Percentiles rank a stretch among this genome's conserved stretches.
These are phyloP conservation scores for Pyrrhopygopsis socrates DNA, from an alignment of 2,888 invertebrate species.

Conservation along the genomic window DNA sequence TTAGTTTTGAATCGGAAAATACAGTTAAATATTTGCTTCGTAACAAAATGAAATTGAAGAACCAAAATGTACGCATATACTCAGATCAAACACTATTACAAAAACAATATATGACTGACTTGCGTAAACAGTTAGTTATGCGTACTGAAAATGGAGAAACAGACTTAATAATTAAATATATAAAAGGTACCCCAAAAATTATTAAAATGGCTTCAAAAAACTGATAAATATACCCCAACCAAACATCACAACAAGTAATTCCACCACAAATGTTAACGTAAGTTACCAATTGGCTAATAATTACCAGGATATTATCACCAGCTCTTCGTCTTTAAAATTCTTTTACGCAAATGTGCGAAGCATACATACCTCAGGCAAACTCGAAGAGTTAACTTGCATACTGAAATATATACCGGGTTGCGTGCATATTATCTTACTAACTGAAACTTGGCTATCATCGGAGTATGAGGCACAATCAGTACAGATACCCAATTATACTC, in stretches of 20 bases:
- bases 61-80: too few species aligned
- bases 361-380: slow-evolving; percentile 72
- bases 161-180: too few species aligned
- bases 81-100: slow-evolving; percentile 81
- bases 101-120: slow-evolving; percentile 65
- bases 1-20: too few species aligned
- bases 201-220: neutral
- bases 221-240: neutral
- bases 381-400: slow-evolving; percentile 77
- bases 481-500: slow-evolving; percentile 44
- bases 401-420: slow-evolving; percentile 43
- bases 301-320: neutral
- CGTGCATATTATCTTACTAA: slow-evolving; percentile 61
- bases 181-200: slow-evolving; percentile 16
- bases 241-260: neutral
- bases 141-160: slow-evolving; percentile 25
- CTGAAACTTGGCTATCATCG: slow-evolving; percentile 70
- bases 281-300: neutral
- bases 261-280: neutral
- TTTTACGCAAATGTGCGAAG: slow-evolving; percentile 58
- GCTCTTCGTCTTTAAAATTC: slow-evolving; percentile 16
- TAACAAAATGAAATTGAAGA: too few species aligned
- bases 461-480: neutral
- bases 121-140: neutral
- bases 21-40: too few species aligned